Evolutionary conservation across 2,888 invertebrate genomes (phyloP).

Genomic region (Dione vanillae): DNA sequence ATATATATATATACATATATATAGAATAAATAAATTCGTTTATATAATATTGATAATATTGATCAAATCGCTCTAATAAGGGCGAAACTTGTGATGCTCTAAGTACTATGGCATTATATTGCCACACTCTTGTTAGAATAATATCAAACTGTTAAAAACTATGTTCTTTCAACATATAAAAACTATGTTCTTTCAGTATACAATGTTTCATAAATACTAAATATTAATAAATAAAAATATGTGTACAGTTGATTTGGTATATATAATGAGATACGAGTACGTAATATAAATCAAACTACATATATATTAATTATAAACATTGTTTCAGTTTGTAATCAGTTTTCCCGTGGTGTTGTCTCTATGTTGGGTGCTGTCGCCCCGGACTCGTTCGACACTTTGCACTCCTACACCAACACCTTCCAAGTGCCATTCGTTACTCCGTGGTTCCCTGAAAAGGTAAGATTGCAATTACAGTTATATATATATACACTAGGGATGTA

Average conservation of each 20-base stretch:
- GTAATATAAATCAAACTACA: too few species aligned
- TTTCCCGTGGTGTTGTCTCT: constrained; percentile 92
- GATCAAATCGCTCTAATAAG: background rate
- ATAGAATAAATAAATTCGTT: background rate
- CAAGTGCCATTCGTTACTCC: constrained; percentile 97
- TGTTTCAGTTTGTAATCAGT: constrained; percentile 93
- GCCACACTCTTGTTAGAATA: background rate
- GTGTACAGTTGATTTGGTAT: too few species aligned
- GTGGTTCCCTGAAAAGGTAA: constrained; percentile 95
- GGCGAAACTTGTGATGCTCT: background rate
- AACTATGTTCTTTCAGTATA: too few species aligned
- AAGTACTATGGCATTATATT: too few species aligned
- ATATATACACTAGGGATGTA: too few species aligned
- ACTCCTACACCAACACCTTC: constrained; percentile 96
- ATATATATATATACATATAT: background rate
- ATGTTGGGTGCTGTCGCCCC: constrained; percentile 95
- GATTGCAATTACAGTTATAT: constrained; percentile 8
- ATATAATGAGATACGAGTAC: too few species aligned
- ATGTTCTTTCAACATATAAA: too few species aligned
- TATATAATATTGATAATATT: background rate
- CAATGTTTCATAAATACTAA: too few species aligned
- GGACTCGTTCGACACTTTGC: constrained; percentile 95
- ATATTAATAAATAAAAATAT: too few species aligned
- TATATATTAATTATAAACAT: constrained; percentile 29
- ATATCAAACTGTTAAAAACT: background rate